A percentile compares a stretch with the other conserved stretches of the same genome.
phyloP scores from a whole-genome alignment of 2,888 invertebrate genomes.

The Dryomyza anilis region DNA sequence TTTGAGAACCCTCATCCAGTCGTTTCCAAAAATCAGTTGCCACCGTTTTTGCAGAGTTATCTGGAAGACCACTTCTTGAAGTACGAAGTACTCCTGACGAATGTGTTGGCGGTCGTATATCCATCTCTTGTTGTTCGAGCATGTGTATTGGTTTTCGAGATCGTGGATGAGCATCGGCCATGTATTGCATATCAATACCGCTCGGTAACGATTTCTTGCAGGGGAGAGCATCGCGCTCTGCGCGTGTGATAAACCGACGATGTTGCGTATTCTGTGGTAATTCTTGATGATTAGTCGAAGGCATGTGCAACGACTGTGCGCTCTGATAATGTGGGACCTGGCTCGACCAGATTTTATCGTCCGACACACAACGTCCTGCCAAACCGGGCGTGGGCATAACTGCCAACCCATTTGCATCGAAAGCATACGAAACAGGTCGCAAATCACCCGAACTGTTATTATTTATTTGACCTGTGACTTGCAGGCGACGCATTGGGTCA shows the following conservation, averaged over 20 bases:
- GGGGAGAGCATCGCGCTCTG: constrained; percentile 53
- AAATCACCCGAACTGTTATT: constrained; percentile 53
- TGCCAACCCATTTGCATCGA: constrained; percentile 56
- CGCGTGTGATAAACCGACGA: constrained; percentile 54
- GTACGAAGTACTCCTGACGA: constrained; percentile 53
- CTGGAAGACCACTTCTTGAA: constrained; percentile 52
- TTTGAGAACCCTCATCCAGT: constrained; percentile 64
- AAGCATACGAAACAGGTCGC: constrained; percentile 65
- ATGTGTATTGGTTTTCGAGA: constrained; percentile 76
- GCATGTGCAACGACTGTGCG: constrained; percentile 52
- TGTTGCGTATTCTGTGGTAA: constrained; percentile 31
- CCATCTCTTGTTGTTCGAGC: constrained; percentile 56
- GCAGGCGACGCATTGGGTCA: constrained; percentile 69
- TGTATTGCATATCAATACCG: constrained; percentile 68
- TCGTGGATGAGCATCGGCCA: constrained; percentile 74
- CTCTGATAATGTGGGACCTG: constrained; percentile 53
- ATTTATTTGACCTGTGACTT: constrained; percentile 51
- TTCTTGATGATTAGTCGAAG: constrained; percentile 20
- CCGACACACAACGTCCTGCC: constrained; percentile 58
- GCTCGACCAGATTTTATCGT: constrained; percentile 59
- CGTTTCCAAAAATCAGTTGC: constrained; percentile 71
- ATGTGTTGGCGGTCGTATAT: constrained; percentile 32
- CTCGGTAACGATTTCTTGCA: constrained; percentile 55
- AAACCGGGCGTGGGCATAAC: constrained; percentile 36
- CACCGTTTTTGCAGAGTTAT: constrained; percentile 57